Conservation (phyloP, 2,113 vertebrate species). For the Vireo altiloquus region DNA sequence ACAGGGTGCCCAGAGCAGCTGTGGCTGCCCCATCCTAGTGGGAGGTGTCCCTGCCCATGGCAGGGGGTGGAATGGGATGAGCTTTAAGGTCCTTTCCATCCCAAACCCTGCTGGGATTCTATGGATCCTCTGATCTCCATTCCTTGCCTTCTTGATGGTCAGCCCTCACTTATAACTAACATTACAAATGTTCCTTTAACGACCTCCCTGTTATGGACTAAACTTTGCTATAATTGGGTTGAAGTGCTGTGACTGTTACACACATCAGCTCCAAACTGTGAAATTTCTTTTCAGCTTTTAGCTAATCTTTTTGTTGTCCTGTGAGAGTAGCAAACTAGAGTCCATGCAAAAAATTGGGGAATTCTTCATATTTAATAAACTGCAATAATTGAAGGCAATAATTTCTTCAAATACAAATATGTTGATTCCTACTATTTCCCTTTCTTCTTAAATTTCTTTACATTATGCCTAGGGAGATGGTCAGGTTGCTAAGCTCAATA, state of each 20-base stretch:
- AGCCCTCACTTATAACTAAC: background rate
- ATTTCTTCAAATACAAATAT: background rate
- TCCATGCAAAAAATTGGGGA: background rate
- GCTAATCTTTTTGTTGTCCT: background rate
- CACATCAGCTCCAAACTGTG: background rate
- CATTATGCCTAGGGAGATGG: background rate
- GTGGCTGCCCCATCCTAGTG: background rate
- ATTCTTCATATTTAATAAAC: background rate
- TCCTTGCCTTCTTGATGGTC: background rate
- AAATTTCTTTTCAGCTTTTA: background rate
- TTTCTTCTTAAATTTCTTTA: background rate
- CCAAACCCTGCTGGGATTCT: background rate
- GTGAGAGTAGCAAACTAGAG: background rate
- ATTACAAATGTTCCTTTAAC: background rate
- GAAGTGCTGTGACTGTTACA: background rate
- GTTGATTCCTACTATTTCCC: background rate
- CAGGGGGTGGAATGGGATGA: accelerated
- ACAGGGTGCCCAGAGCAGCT: background rate
- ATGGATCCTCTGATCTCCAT: background rate
- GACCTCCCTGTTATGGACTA: background rate
- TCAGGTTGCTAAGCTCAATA: background rate
- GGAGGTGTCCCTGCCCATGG: accelerated
- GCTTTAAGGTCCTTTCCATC: background rate
- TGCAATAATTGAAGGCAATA: background rate
- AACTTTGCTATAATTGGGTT: background rate